Conservation (phyloP, 2,797 vertebrate species). For the Chiroxiphia lanceolata region DNA sequence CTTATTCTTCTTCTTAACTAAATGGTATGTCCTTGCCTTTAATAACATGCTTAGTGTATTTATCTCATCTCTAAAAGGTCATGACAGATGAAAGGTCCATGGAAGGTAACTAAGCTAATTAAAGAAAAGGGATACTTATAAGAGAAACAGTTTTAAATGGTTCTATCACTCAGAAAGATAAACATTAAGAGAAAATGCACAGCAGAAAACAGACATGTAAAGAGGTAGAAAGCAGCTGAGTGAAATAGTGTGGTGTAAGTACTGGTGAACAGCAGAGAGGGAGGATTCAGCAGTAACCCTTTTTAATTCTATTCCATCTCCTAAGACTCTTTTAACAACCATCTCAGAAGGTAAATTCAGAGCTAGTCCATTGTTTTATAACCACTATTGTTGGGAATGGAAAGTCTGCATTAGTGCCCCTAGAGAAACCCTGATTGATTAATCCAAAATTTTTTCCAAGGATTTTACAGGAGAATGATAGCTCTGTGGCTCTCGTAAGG, state of each 20-base stretch:
- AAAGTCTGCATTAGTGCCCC: background rate
- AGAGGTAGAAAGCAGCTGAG: background rate
- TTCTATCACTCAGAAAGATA: background rate
- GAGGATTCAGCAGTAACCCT: background rate
- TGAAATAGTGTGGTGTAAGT: background rate
- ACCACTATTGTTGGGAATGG: background rate
- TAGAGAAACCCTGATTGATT: background rate
- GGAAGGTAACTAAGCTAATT: constrained; percentile 10
- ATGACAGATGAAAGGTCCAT: background rate
- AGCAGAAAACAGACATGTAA: background rate
- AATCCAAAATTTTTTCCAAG: background rate
- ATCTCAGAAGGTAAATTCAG: background rate
- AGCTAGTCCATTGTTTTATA: background rate
- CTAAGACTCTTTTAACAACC: background rate
- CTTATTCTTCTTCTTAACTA: background rate
- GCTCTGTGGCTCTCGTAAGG: background rate
- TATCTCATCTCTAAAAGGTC: constrained; percentile 12
- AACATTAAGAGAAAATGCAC: background rate
- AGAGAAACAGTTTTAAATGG: background rate
- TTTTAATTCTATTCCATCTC: background rate
- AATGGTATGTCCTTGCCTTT: constrained; percentile 9
- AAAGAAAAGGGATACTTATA: background rate
- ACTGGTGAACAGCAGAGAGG: background rate
- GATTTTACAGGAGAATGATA: background rate
- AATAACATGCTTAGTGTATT: constrained; percentile 3